Base-by-base conservation (phyloP, 2,797 vertebrate species). In the Pseudopleuronectes americanus region DNA sequence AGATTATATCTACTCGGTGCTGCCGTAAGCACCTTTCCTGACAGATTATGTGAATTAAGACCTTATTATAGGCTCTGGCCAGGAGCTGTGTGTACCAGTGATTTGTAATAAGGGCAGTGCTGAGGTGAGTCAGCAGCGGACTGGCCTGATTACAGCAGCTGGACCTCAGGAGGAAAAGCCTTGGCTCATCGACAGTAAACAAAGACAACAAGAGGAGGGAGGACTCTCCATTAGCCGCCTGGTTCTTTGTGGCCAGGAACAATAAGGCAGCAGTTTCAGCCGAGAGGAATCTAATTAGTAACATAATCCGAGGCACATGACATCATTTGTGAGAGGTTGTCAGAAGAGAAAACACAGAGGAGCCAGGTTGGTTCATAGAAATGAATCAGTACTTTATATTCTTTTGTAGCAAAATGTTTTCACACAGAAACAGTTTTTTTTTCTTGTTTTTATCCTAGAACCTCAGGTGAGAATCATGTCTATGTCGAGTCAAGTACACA, bases 321-420 rank as follows among this genome's bases (percentile, higher is more conserved):
- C 53, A 38, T 28, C 12, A 64, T 24, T 2, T 53, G 23, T 61
- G 48, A 57, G 9, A 48, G n/a, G 45, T 41, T 21, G 45, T 22
- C 52, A 53, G 41, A 79, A 91, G 64, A 79, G 19, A 84, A 90
- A 84, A 82, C 86, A 87, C 90, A 84, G 28, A 79, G 60, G 69
- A 90, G 74, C 59, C 77, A 60, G 57, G 87, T 90, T 86, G 84
- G 81, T 90, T 92, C 86, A 85, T 89, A 90, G 75, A 89, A 94
- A 94, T 93, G 85, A 26, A 84, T 91, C 85, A 85, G 80, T 87
- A 85, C 92, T 94, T 91, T 94, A 93, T 94, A 89, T 90, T 84
- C 78, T 91, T 93, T 94, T 93, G 92, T 95, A 94, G 87, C 89
- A 94, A 96, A 95, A 94, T 90, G 88, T 92, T 94, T 92, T 94